Base-by-base conservation (phyloP, 2,113 vertebrate genomes). In the Actinemys pallida region DNA sequence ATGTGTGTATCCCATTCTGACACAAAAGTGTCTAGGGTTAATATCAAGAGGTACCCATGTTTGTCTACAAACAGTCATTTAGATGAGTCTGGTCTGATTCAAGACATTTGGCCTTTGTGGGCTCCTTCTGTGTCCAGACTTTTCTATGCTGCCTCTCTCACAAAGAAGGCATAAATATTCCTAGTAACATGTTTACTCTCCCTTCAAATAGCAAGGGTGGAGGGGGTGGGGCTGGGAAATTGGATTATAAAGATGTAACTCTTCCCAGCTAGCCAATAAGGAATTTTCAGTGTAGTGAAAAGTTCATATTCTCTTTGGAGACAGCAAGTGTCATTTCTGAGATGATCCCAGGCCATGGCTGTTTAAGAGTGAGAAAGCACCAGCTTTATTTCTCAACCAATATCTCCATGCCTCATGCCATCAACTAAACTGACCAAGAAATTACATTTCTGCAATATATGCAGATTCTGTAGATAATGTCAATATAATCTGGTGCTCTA, bases 161-260 rank as follows among this genome's bases (percentile, higher is more conserved):
- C 4, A 91, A 82, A 4, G 9, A 45, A 83, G n/a, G 5, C 56
- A 24, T 54, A 95, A 94, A 89, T 35, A 7, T 11, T 83, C 89
- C 92, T 89, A 91, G 92, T 78, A n/a, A 9, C 31, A 62, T 81
- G 92, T 95, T 86, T 53, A 49, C 62, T 92, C 31, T 86, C 87
- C 90, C 19, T 62, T 72, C 62, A 90, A 94, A 20, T 52, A 93
- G 89, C 56, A 49, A 45, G 75, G 3, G 11, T 4, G 8, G 14
- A 39, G 39, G 39, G 39, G 39, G 39, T 39, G 39, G 39, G 62
- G 16, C 31, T 65, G 7, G 35, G 35, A 69, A 35, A 69, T 69
- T 8, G 8, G 62, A 76, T 27, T 91, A 86, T 82, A 95, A 62
- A 31, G 83, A 25, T 45, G 80, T 57, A 57, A 72, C 12, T 81